Conservation (phyloP, 2,888 invertebrate genomes). For the Melikaiella ostensackeni region DNA sequence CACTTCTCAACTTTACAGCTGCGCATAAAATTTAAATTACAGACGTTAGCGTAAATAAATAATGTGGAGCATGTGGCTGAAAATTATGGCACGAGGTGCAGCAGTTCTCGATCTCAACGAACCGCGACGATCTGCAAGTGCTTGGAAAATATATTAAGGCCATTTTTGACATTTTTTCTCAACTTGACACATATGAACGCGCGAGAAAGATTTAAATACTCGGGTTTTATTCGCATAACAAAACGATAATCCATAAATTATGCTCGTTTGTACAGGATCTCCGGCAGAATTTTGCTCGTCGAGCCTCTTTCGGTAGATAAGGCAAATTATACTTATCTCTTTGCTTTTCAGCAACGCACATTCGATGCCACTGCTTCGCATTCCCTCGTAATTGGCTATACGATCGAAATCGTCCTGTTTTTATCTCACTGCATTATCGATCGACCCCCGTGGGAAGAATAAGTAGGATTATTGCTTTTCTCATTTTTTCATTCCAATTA, state of each 20-base stretch:
- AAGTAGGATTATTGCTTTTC: background rate
- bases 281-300: conserved; percentile 39
- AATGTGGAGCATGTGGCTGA: background rate
- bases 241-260: conserved; percentile 38
- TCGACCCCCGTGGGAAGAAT: conserved; percentile 36
- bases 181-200: background rate
- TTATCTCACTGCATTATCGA: conserved; percentile 28
- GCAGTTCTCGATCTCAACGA: background rate
- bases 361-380: conserved; percentile 40
- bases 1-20: background rate
- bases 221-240: background rate
- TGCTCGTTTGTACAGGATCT: conserved; percentile 31
- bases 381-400: conserved; percentile 54
- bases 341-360: conserved; percentile 41
- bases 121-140: conserved; percentile 2
- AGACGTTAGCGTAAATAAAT: background rate
- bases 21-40: background rate
- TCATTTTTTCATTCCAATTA: conserved; percentile 5
- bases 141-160: conserved; percentile 24
- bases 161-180: background rate
- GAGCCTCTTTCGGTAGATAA: conserved; percentile 38
- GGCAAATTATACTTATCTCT: conserved; percentile 55
- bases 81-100: background rate
- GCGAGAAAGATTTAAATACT: conserved; percentile 38
- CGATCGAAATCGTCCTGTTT: conserved; percentile 46